Evolutionary conservation across 1,140 invertebrate genomes (phyloP), one percentile per base, ranked within the genome.

Genomic region (Calephelis virginiensis): DNA sequence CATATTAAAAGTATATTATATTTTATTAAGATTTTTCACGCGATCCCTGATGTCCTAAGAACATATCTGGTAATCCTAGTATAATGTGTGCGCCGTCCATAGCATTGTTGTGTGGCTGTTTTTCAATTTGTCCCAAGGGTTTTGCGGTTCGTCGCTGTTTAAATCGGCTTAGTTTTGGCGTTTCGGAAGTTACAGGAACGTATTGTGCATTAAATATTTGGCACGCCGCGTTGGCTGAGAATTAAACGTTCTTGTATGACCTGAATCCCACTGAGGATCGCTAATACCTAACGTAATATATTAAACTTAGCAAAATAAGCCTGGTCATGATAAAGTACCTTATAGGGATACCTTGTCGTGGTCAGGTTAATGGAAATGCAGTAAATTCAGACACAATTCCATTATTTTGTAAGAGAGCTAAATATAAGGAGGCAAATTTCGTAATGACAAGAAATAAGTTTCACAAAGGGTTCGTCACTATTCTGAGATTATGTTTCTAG

Each of bases 71-170:
- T 8, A 48, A 45, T 6, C 63, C 50, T 53, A 56, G 50, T 64
- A 64, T 11, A 56, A 56, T 38, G 49, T 64, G 53, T 40, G 63
- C 53, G 11, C 49, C 49, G 11, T 28, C 63, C 43, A 47, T 28
- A 10, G 53, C 53, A n/a, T 17, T 64, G 63, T 59, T 64, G 38
- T 64, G 43, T 50, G 63, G 63, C 45, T 64, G 63, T 64, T 64
- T 64, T 64, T 64, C 63, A 64, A 64, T 64, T 64, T 64, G 49
- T 56, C 63, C 63, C 38, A 10, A 56, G 48, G 63, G 50, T 56
- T 64, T 56, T 40, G 13, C 37, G 49, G 48, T 53, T 43, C 37
- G 49, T 56, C 63, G 63, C 63, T 53, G 38, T 49, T 56, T 53
- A 64, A 62, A 64, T 40, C 63, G 49, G 49, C 49, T 64, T 64